Base-by-base conservation (phyloP, 2,888 invertebrate genomes). In the Tipula helvola region DNA sequence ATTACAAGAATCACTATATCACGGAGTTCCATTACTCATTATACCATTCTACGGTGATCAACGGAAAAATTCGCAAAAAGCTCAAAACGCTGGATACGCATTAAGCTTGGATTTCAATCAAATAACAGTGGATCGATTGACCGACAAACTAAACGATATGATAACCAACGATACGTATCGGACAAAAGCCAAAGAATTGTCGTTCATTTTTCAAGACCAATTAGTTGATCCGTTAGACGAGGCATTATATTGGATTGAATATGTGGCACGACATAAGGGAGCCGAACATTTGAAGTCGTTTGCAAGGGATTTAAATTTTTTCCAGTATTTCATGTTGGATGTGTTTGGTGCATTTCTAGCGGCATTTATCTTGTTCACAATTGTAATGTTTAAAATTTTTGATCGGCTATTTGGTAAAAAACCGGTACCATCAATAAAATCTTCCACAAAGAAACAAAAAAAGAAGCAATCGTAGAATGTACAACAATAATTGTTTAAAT, bases 231-330 rank as follows among this genome's bases (percentile, higher is more conserved):
- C 94, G 1, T 89, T 93, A 89, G 93, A 94, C 3, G 93, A 93
- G 84, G 93, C 94, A 12, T 91, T 93, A 84, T 94, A 92, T 89
- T 94, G 94, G 94, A 92, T 94, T 47, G 94, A 94, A 89, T 93
- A 94, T 89, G 92, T 93, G 0, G 92, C 90, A 7, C 89, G 91
- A 71, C 90, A 92, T 88, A 90, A 91, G 3, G 92, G 92, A 0
- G 92, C 92, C 0, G 87, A 88, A 1, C 90, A 91, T 86, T 88
- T 92, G 36, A 91, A 91, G 87, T 92, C 92, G 0, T 89, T 91
- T 4, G 91, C 91, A 0, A 88, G 91, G 5, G 89, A 91, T 86
- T 89, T 93, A 87, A 89, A 90, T 4, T 91, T 92, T 88, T 90
- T 92, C 89, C 91, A 92, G 88, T 91, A 91, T 87, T 87, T 91